A percentile compares a stretch with the other conserved stretches of the same genome.
Evolutionary conservation across 2,888 invertebrate genomes (phyloP).

Genomic region (Operophtera brumata): DNA sequence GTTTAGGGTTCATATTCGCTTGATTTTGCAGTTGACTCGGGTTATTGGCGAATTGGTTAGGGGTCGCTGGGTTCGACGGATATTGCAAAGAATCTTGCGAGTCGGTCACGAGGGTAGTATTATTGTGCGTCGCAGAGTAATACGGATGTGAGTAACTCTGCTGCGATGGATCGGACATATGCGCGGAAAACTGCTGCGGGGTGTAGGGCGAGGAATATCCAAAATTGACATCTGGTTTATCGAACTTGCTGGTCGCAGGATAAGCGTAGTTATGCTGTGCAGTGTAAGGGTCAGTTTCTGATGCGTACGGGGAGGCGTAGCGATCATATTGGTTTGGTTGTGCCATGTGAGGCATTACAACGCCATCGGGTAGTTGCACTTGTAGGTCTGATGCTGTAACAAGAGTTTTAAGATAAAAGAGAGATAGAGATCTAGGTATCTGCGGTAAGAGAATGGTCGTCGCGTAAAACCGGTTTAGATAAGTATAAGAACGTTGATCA

Average conservation of each 20-base stretch:
- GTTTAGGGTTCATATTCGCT: slow-evolving; percentile 36
- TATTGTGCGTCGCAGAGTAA: slow-evolving; percentile 61
- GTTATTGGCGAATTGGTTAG: slow-evolving; percentile 13
- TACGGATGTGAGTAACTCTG: slow-evolving; percentile 63
- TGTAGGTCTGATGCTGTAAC: slow-evolving; percentile 66
- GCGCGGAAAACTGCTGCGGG: slow-evolving; percentile 58
- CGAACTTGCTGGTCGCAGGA: slow-evolving; percentile 50
- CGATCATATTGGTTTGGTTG: slow-evolving; percentile 54
- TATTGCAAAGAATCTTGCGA: slow-evolving; percentile 49
- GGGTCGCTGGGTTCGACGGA: slow-evolving; percentile 10
- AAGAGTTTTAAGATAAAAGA: slow-evolving; percentile 16
- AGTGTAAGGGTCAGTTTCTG: slow-evolving; percentile 53
- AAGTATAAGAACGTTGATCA: neutral
- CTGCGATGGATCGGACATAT: slow-evolving; percentile 48
- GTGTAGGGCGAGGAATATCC: slow-evolving; percentile 60
- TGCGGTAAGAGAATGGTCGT: too few relatives aligned
- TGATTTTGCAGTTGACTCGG: slow-evolving; percentile 22
- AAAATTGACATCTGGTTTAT: slow-evolving; percentile 58
- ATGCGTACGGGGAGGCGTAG: slow-evolving; percentile 49
- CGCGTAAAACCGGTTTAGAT: neutral
- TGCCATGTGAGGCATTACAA: slow-evolving; percentile 52
- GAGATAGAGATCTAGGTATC: neutral
- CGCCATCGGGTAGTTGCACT: slow-evolving; percentile 67
- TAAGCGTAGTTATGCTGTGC: slow-evolving; percentile 51
- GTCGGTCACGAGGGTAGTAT: slow-evolving; percentile 54